Evolutionary conservation across 1,140 invertebrate genomes (phyloP).

Genomic region (Lethrus apterus): DNA sequence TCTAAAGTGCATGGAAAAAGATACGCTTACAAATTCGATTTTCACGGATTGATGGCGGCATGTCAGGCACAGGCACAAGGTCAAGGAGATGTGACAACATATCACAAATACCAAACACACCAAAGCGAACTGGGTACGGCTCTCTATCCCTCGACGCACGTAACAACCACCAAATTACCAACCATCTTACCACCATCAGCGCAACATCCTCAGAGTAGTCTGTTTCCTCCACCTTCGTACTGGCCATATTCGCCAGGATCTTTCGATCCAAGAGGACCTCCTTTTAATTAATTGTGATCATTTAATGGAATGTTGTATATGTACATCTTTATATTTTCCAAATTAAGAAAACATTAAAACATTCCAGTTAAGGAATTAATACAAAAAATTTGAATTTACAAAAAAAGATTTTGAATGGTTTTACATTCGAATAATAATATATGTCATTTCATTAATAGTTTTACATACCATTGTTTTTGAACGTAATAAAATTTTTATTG

Average conservation of each 20-base stretch:
- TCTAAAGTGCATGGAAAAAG: conserved; percentile 88
- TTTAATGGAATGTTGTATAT: no score
- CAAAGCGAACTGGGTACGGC: conserved; percentile 40
- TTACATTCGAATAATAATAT: no score
- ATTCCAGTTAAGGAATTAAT: no score
- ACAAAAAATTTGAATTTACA: no score
- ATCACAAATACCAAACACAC: conserved; percentile 42
- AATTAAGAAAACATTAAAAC: no score
- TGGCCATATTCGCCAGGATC: conserved; percentile 40
- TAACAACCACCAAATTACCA: conserved; percentile 27
- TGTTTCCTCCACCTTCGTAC: conserved; percentile 39
- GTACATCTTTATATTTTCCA: no score
- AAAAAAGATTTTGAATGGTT: no score
- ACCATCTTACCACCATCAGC: conserved; percentile 30
- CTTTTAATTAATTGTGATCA: conserved; percentile 35
- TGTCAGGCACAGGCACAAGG: conserved; percentile 62
- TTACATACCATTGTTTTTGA: no score
- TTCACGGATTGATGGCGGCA: conserved; percentile 73
- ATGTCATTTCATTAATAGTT: no score
- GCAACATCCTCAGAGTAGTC: conserved; percentile 31
- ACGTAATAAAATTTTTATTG: no score
- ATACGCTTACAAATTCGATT: conserved; percentile 92
- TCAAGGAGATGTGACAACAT: conserved; percentile 40
- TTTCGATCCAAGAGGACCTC: conserved; percentile 40
- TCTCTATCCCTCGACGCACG: conserved; percentile 32